Percentiles rank a stretch among this genome's conserved stretches.
Evolutionary conservation across 2,113 vertebrate species (phyloP).

Genomic region (Triplophysa rosa): DNA sequence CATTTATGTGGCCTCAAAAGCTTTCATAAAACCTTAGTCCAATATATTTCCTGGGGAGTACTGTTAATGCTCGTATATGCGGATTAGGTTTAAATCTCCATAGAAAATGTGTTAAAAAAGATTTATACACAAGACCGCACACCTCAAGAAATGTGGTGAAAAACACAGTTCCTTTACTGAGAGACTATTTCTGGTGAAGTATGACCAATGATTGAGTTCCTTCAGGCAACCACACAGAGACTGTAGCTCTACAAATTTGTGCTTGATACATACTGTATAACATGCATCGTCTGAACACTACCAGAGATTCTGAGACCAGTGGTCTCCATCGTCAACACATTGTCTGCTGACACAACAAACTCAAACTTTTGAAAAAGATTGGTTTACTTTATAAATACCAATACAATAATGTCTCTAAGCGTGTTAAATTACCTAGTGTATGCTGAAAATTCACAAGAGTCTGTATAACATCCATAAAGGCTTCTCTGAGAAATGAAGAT

Average conservation of each 20-base stretch:
- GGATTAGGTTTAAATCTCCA: conserved; percentile 35
- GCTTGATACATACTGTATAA: conserved; percentile 7
- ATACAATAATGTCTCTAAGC: background rate
- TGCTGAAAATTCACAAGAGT: too few relatives aligned
- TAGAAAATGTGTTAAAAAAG: conserved; percentile 16
- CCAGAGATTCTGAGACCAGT: background rate
- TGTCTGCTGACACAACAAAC: background rate
- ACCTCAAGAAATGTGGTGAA: conserved; percentile 1
- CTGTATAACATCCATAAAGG: too few relatives aligned
- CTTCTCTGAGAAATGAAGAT: too few relatives aligned
- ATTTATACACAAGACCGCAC: conserved; percentile 17
- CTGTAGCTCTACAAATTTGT: conserved; percentile 11
- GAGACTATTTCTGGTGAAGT: background rate
- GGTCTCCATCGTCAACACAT: background rate
- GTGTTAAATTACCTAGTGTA: too few relatives aligned
- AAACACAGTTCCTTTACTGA: background rate
- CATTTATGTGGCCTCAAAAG: conserved; percentile 1
- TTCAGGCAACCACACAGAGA: background rate
- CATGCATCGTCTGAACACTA: background rate
- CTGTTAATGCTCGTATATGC: conserved; percentile 11
- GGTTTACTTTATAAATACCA: background rate
- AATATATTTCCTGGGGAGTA: conserved; percentile 16
- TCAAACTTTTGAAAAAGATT: conserved; percentile 6
- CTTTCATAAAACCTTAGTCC: background rate
- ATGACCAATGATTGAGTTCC: conserved; percentile 3